Conservation (phyloP, 2,797 vertebrate species). For the Labeo calbasu region DNA sequence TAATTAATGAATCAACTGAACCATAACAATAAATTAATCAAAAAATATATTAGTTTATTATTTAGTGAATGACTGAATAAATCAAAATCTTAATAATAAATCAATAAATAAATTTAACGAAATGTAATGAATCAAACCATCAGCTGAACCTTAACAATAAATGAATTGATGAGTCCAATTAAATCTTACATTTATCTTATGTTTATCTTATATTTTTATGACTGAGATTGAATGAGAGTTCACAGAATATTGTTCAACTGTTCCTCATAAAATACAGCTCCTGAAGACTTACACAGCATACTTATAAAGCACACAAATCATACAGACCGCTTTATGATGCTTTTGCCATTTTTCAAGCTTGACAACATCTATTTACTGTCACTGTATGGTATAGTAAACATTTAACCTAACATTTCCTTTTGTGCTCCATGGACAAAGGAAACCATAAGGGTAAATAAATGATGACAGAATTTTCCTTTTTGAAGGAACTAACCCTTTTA, state of each 20-base stretch:
- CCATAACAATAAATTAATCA: too few species aligned
- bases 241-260: neutral
- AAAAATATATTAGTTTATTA: too few species aligned
- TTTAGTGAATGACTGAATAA: too few species aligned
- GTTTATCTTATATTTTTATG: neutral
- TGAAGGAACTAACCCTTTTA: conserved; percentile 5
- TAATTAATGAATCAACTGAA: too few species aligned
- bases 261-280: neutral
- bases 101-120: too few species aligned
- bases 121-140: neutral
- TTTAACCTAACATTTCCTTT: conserved; percentile 5
- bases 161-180: neutral
- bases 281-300: neutral
- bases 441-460: neutral
- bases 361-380: neutral
- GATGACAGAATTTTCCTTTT: neutral
- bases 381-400: neutral
- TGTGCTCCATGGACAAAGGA: neutral
- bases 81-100: too few species aligned
- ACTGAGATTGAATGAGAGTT: neutral
- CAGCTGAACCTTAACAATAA: neutral
- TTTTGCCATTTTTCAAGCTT: neutral
- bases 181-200: neutral
- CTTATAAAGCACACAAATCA: neutral
- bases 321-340: neutral